A percentile compares a stretch with the other conserved stretches of the same genome.
These are phyloP conservation scores for Platyscapa corneri DNA, from an alignment of 1,140 invertebrate genomes.

Conservation along the genomic window DNA sequence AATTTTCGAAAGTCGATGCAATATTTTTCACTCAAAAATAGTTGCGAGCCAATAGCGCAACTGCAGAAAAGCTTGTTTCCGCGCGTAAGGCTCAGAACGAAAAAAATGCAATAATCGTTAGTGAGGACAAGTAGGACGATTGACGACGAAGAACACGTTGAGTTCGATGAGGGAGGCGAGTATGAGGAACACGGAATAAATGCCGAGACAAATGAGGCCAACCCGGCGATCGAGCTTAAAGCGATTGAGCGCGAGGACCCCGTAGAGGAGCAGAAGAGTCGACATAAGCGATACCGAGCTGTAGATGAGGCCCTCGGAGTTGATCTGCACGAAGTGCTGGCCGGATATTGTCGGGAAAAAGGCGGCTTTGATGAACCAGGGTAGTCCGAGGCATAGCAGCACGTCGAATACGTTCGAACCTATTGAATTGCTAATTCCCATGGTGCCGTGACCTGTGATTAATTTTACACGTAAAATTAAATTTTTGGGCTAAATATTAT, in stretches of 20 bases:
- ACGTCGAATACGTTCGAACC: constrained; percentile 93
- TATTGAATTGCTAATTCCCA: constrained; percentile 92
- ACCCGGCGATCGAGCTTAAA: constrained; percentile 85
- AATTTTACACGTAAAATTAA: background rate
- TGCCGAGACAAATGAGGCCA: constrained; percentile 83
- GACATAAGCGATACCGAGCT: constrained; percentile 86
- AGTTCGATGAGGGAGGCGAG: constrained; percentile 88
- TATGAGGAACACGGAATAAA: constrained; percentile 85
- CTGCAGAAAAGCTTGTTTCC: background rate
- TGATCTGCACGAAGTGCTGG: constrained; percentile 83
- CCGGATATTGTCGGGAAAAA: constrained; percentile 81
- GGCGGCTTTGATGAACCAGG: constrained; percentile 89
- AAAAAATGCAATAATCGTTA: constrained; percentile 48
- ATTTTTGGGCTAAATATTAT: background rate
- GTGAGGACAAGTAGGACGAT: constrained; percentile 82
- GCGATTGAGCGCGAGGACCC: constrained; percentile 82
- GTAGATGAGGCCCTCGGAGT: constrained; percentile 88
- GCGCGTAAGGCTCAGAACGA: background rate
- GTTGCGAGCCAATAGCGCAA: background rate
- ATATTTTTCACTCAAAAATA: too few relatives aligned
- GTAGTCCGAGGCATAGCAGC: constrained; percentile 87
- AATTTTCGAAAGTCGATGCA: background rate
- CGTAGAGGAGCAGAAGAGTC: constrained; percentile 84
- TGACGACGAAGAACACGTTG: constrained; percentile 90
- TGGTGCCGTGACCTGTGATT: constrained; percentile 83